Base-by-base conservation (phyloP, 2,888 invertebrate species). In the Lissocephala sabroskyi region DNA sequence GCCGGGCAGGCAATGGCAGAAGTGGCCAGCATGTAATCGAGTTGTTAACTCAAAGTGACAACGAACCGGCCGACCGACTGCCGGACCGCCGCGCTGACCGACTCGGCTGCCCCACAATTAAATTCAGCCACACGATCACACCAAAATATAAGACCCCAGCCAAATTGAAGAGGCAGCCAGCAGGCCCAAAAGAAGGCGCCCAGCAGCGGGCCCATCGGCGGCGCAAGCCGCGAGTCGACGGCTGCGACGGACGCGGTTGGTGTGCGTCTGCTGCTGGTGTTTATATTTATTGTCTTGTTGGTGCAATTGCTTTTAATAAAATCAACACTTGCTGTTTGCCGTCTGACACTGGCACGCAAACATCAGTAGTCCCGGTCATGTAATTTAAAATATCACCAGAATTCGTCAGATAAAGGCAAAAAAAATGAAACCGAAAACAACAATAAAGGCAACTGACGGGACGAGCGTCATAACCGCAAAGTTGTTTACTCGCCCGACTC, bases 41-140 rank as follows among this genome's bases (percentile, higher is more conserved):
- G 76, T 79, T 79, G 79, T 79, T 78, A 75, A 67, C 62, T 73
- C 74, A 62, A 65, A 65, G 64, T 75, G 77, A 77, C 77, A 77
- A 65, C 65, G 68, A 56, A 53, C 56, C 19, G 11, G 36, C 33
- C 37, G 14, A n/a, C 41, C 33, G 28, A 36, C 36, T 10, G 36
- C 11, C 36, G 10, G 11, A 33, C 33, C 1, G 4, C 7, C 33
- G 11, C 10, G 11, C 33, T n/a, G 33, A 33, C 33, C 4, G 33
- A 33, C 23, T n/a, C 57, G 45, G 37, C 49, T 23, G 36, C 37
- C 49, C 58, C 56, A 70, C 74, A 70, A 70, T 66, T 71, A 71
- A 74, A 66, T 74, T 66, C 70, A 74, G 68, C 61, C 61, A 70
- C 65, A 73, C 68, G 65, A 73, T 65, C 67, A 37, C 30, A 45